Percentiles rank a stretch among this genome's conserved stretches.
Conservation (phyloP, 2,888 invertebrate species). For the Leptogaster cylindrica region DNA sequence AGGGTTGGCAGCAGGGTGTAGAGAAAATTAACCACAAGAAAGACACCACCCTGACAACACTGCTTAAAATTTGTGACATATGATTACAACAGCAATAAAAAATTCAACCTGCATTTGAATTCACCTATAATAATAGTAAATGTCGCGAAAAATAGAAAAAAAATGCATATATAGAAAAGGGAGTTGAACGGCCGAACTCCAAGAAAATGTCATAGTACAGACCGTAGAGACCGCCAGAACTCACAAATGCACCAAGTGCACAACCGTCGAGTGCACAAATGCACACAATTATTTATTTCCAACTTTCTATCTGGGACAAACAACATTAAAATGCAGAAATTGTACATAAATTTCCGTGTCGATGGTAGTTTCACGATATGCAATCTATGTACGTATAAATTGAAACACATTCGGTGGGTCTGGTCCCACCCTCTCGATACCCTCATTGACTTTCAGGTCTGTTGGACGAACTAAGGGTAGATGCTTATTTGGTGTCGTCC, state of each 20-base stretch:
- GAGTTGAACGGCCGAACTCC: background rate
- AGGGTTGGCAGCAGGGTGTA: background rate
- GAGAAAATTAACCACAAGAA: slow-evolving; percentile 15
- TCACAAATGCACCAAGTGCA: background rate
- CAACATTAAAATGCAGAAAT: slow-evolving; percentile 44
- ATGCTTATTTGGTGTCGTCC: slow-evolving; percentile 8
- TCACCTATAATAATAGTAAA: slow-evolving; percentile 16
- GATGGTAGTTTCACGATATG: slow-evolving; percentile 42
- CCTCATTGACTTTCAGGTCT: background rate
- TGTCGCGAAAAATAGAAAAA: background rate
- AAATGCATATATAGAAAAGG: slow-evolving; percentile 2
- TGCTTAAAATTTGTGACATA: slow-evolving; percentile 22
- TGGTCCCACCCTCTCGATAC: background rate
- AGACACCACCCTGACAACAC: slow-evolving; percentile 12
- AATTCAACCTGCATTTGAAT: slow-evolving; percentile 9
- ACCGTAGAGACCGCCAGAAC: too few species aligned
- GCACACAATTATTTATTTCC: slow-evolving; percentile 32
- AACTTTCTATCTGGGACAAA: slow-evolving; percentile 45
- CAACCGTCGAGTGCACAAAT: slow-evolving; percentile 10
- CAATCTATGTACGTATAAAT: slow-evolving; percentile 39
- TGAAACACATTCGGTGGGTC: slow-evolving; percentile 32
- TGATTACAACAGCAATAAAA: slow-evolving; percentile 27
- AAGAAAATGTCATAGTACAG: too few species aligned
- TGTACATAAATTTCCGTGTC: slow-evolving; percentile 47
- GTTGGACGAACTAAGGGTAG: background rate